Evolutionary conservation across 2,113 vertebrate genomes (phyloP).

Genomic region (Callospermophilus lateralis): DNA sequence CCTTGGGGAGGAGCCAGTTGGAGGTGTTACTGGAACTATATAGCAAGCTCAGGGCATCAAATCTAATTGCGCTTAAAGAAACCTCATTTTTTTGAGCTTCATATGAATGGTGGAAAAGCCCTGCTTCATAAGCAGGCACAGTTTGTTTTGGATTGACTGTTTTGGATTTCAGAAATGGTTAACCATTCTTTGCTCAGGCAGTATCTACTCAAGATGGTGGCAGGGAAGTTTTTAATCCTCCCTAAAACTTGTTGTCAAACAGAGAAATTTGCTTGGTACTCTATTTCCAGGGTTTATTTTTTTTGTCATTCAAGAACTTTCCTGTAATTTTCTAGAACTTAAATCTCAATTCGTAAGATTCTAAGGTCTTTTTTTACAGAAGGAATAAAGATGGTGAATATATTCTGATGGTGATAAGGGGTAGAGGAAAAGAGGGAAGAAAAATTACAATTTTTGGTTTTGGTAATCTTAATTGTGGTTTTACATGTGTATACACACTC

Average conservation of each 20-base stretch:
- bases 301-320: not conserved
- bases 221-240: not conserved
- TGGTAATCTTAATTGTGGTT: not conserved
- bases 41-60: not conserved
- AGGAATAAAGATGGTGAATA: not conserved
- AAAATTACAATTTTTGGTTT: not conserved
- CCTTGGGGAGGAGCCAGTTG: slow-evolving; percentile 34
- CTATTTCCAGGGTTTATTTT: not conserved
- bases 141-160: not conserved
- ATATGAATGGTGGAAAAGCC: not conserved
- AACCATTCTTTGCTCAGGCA: not conserved
- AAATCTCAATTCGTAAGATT: not conserved
- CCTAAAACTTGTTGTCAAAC: not conserved
- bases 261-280: not conserved
- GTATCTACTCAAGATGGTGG: not conserved
- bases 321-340: not conserved
- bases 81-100: not conserved
- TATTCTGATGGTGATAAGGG: not conserved
- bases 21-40: slow-evolving; percentile 51
- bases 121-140: not conserved
- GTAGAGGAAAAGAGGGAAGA: not conserved
- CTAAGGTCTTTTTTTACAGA: slow-evolving; percentile 2
- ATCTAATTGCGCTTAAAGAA: slow-evolving; percentile 8
- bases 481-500: too few species aligned
- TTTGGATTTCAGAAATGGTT: not conserved